Evolutionary conservation across 2,797 vertebrate genomes (phyloP).

Genomic region (Sebastes matsubarae): DNA sequence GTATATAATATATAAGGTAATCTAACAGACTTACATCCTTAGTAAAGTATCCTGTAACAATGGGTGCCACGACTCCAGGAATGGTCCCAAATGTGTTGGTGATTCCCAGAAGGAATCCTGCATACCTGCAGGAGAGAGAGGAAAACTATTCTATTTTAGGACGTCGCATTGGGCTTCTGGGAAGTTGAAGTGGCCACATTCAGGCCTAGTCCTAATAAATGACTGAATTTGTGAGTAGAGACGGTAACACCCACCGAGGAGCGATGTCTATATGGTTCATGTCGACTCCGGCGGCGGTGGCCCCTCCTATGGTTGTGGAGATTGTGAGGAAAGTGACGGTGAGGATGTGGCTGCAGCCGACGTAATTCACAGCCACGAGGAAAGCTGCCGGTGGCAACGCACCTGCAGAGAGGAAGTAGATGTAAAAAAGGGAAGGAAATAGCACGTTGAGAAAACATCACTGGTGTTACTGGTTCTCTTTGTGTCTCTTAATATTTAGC

Average conservation of each 20-base stretch:
- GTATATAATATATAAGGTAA: background rate
- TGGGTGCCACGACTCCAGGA: conserved; percentile 85
- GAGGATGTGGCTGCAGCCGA: conserved; percentile 75
- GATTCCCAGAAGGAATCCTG: conserved; percentile 87
- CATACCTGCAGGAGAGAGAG: conserved; percentile 70
- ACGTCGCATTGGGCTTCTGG: background rate
- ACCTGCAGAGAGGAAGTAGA: conserved; percentile 64
- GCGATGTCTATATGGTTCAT: conserved; percentile 90
- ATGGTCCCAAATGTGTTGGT: conserved; percentile 87
- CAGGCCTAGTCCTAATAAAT: background rate
- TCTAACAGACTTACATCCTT: conserved; percentile 77
- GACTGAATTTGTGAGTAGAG: background rate
- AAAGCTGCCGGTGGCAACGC: conserved; percentile 74
- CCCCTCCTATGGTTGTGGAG: conserved; percentile 77
- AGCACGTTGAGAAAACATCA: background rate
- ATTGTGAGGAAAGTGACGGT: conserved; percentile 79
- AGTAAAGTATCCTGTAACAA: conserved; percentile 82
- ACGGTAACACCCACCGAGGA: conserved; percentile 77
- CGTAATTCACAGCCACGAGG: conserved; percentile 75
- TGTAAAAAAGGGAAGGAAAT: background rate
- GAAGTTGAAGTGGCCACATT: background rate
- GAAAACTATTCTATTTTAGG: background rate
- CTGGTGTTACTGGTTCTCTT: background rate
- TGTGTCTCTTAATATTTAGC: background rate
- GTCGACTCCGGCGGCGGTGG: conserved; percentile 82